Base-by-base conservation (phyloP, 2,888 invertebrate species). In the Ectemnius lituratus region DNA sequence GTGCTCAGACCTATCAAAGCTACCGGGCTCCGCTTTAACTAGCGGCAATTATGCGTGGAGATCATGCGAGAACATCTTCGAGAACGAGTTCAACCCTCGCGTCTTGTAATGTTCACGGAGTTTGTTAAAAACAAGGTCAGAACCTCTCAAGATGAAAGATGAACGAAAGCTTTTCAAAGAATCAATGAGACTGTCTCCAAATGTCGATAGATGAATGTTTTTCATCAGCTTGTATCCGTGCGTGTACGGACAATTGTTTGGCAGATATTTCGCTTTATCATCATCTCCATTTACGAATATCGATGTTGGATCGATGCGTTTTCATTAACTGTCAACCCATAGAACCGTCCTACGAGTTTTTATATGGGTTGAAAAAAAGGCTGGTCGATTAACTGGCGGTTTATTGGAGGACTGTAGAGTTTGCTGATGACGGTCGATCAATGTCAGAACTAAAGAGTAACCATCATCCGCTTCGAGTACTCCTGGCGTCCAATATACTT, bases 11-110 rank as follows among this genome's bases (percentile, higher is more conserved):
- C 28, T 58, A 70, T 74, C 67, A 28, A 67, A 62, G 60, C 37
- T 37, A 37, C 37, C 47, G 69, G 57, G 56, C 58, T 49, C 13
- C 14, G 66, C 45, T 60, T 47, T 63, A 59, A 74, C 59, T 63
- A 64, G 63, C 58, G 52, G 18, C 65, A 73, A 75, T 75, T 75
- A 73, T 73, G 18, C 20, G 47, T 56, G 28, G 47, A 63, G 20
- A 46, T 28, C 8, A 37, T 37, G 11, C 47, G 49, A 56, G 69
- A 57, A 58, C 45, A 37, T 45, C 58, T 49, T 65, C n/a, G 16
- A 13, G 2, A 58, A 14, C 18, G 20, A 60, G 28, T 62, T 62
- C 49, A 0, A 2, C 37, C 37, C 5, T 37, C 37, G 37, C 37
- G 4, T 37, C 37, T 37, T 37, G 6, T 37, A 8, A 37, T 37